Evolutionary conservation across 2,113 vertebrate genomes (phyloP), one percentile per base, ranked within the genome.

Genomic region (Mus musculus): DNA sequence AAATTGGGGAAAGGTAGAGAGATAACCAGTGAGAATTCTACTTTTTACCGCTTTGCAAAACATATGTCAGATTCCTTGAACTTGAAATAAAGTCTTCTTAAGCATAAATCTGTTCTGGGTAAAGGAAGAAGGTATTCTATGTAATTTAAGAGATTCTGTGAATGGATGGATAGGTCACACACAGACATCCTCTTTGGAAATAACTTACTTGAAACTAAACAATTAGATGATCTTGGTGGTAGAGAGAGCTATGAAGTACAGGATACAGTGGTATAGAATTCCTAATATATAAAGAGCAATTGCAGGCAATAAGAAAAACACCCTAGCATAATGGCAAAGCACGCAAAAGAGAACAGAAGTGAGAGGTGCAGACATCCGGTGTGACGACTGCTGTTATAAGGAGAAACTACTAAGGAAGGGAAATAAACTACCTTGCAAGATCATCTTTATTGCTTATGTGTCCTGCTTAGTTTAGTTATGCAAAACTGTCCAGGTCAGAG

Each of bases 361-460:
- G 11, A 26, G 59, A 69, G 69, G 61, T 54, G 20, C 24, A 76
- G 46, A 72, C 30, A 13, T 78, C 10, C 19, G 22, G 52, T 75
- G 46, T 36, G 52, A 5, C 54, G 46, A 33, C 89, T 88, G 46
- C 85, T 39, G 4, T 67, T 72, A 2, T 91, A 82, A 89, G 30
- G 73, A 85, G 65, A 96, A 81, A 82, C 28, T 87, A 22, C 80
- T 75, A 93, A 94, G 54, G 77, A 71, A 65, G 30, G 28, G 49
- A 69, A 94, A 39, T 75, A 89, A 96, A 91, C 54, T 84, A 36
- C 33, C 80, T 94, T 72, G 71, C 33, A 84, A 95, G 24, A 59
- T 69, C 81, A 87, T 71, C 52, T 88, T 93, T 69, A 88, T 16
- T 78, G 86, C 13, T 61, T 75, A 46, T 42, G 26, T 49, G 65